Conservation (phyloP, 2,888 invertebrate genomes). For the Glyphotaelius pellucidus region DNA sequence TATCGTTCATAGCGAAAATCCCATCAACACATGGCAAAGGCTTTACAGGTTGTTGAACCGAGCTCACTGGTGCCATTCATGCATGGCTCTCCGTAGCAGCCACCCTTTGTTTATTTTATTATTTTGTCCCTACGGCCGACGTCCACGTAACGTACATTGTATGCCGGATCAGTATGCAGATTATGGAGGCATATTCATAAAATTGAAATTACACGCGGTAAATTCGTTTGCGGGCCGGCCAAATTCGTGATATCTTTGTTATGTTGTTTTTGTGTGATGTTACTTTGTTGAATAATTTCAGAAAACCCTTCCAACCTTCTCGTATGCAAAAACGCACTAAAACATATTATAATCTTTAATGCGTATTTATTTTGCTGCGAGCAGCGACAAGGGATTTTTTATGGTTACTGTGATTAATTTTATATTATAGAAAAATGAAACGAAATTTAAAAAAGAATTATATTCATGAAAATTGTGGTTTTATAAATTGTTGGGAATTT, state of each 20-base stretch:
- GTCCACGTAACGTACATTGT: neutral
- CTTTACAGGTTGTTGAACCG: neutral
- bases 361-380: too few relatives aligned
- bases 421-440: too few relatives aligned
- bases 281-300: neutral
- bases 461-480: neutral
- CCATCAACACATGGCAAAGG: neutral
- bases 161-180: neutral
- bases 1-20: neutral
- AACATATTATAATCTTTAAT: too few relatives aligned
- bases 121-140: neutral
- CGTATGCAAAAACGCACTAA: too few relatives aligned
- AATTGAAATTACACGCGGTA: neutral
- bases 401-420: too few relatives aligned
- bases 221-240: neutral
- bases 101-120: conserved; percentile 2
- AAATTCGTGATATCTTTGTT: neutral
- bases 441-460: too few relatives aligned
- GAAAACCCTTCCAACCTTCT: neutral
- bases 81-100: neutral
- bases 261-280: neutral
- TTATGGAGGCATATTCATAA: neutral
- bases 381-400: too few relatives aligned
- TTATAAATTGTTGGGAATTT: too few relatives aligned
- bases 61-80: neutral